Base-by-base conservation (phyloP, 2,888 invertebrate genomes). In the Napeogenes sylphis region DNA sequence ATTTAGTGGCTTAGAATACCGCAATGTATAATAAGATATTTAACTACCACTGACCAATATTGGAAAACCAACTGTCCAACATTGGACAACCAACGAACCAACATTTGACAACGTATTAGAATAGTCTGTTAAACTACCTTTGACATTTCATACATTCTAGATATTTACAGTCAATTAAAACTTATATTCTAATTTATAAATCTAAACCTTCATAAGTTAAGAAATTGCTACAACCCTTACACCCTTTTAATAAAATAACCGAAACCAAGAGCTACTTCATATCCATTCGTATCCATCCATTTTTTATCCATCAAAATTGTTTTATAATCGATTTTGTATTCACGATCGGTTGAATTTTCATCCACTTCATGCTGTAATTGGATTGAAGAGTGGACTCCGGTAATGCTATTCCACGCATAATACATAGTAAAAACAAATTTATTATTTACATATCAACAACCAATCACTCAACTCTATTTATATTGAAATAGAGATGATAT, bases 271-370 rank as follows among this genome's bases (percentile, higher is more conserved):
- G 51, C 51, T 51, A 51, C 51, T 51, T 30, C 30, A 51, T 47
- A 47, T 51, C n/a, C 54, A 59, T 35, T 66, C 60, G 61, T 64
- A 62, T 42, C 42, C 42, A 42, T 42, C 3, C 10, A 42, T 42
- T 69, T 69, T 65, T 64, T 61, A 68, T 62, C 56, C 60, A 68
- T 75, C 75, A 72, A 75, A 77, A 77, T 79, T 77, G 79, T 76
- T 73, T 73, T 72, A 79, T 82, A 83, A 83, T 83, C 81, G 80
- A 81, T 77, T 84, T 76, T 72, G 80, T 75, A 77, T 81, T 79
- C 79, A 73, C 80, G 79, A 78, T 79, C 75, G 76, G 78, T 75
- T 82, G 82, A 84, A 85, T 85, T 85, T 85, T 85, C 84, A 84
- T 81, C 77, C 78, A 78, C 81, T 84, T 80, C 77, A 79, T 71